Conservation (phyloP, 2,113 vertebrate species). For the Solea solea region DNA sequence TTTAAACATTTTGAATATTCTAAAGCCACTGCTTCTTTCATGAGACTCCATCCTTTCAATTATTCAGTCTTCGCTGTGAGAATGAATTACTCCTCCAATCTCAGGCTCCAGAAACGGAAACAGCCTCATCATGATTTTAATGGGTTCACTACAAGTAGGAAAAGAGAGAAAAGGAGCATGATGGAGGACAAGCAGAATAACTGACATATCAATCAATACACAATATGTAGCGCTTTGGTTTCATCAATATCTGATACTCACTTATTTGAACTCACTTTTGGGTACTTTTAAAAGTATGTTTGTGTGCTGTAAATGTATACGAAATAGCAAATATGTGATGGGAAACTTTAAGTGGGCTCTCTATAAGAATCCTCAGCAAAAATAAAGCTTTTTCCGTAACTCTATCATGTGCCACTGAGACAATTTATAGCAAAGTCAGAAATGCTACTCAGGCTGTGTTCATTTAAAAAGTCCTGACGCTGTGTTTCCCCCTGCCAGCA, state of each 20-base stretch:
- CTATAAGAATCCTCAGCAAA: not conserved
- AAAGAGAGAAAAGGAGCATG: constrained; percentile 39
- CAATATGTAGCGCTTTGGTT: too few species aligned
- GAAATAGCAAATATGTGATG: too few species aligned
- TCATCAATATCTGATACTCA: too few species aligned
- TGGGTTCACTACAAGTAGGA: constrained; percentile 31
- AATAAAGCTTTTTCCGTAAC: not conserved
- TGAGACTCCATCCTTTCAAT: constrained; percentile 49
- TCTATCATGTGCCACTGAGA: constrained; percentile 12
- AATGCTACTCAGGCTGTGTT: constrained; percentile 37
- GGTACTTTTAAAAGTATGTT: too few species aligned
- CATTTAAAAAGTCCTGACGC: constrained; percentile 52
- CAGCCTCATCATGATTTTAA: constrained; percentile 72
- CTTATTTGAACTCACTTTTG: too few species aligned
- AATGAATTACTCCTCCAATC: constrained; percentile 59
- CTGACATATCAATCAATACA: too few species aligned
- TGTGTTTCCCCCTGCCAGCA: constrained; percentile 54
- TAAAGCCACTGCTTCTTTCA: not conserved
- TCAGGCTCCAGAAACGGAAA: constrained; percentile 64
- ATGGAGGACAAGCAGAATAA: constrained; percentile 15
- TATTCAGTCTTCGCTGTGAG: constrained; percentile 56
- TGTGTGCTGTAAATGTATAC: too few species aligned
- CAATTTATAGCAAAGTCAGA: constrained; percentile 16
- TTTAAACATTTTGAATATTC: not conserved
- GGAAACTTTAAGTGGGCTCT: not conserved